Evolutionary conservation across 2,888 invertebrate genomes (phyloP), one percentile per base, ranked within the genome.

Genomic region (Tubulanus polymorphus): DNA sequence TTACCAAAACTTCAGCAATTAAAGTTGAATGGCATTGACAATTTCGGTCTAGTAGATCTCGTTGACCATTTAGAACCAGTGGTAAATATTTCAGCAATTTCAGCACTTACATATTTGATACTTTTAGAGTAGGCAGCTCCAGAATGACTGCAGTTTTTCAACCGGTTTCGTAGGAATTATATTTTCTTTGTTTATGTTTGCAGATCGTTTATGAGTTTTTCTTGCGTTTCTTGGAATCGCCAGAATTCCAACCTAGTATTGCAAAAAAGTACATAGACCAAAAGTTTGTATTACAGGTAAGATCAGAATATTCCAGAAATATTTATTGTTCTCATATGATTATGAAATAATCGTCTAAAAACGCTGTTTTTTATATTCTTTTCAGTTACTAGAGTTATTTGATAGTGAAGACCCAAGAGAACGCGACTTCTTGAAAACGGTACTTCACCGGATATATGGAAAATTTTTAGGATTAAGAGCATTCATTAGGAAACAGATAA

Each of bases 191-290:
- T 63, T 54, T 55, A 61, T 48, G 54, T 54, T 68, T 68, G 52
- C 72, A 79, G 77, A 65, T 78, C 63, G 77, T 75, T 49, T 79
- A 79, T 63, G 79, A 79, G 65, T 78, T 79, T 65, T 79, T 79
- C 65, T 64, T 79, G 57, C 66, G 79, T 51, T 77, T 79, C 65
- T 67, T 79, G 57, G 78, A 79, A 63, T 77, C 78, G 25, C 75
- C 75, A 52, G 93, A 94, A 81, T 94, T 95, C 82, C 92, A 93
- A 80, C 90, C 93, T 53, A 87, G 88, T 75, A 85, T 90, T 66
- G 94, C 92, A 70, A 94, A 94, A 83, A 89, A 90, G 74, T 90
- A 88, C 81, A 92, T 95, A 79, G 93, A 95, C 82, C 93, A 93
- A 82, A 92, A 90, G 81, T 95, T 95, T 83, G 92, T 95, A 59